These are phyloP conservation scores for Rhagophthalmus giganteus DNA, from an alignment of 2,888 invertebrate genomes.

Conservation along the genomic window DNA sequence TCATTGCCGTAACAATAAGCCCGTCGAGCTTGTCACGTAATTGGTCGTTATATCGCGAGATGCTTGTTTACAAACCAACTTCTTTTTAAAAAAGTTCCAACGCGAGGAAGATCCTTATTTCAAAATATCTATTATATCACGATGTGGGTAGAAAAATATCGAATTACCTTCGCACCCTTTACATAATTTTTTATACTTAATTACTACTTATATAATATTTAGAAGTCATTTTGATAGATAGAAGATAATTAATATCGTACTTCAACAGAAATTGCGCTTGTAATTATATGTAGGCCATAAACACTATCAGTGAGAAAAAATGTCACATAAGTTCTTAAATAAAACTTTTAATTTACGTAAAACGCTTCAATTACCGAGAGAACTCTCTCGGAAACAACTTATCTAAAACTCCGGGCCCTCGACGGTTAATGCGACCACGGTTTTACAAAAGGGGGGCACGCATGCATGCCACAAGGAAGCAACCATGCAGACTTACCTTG, in stretches of 20 bases:
- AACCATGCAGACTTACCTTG: slow-evolving; percentile 44
- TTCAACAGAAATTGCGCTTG: too few species aligned
- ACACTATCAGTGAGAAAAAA: too few species aligned
- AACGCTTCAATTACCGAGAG: slow-evolving; percentile 12
- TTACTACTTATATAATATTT: too few species aligned
- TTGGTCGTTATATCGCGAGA: slow-evolving; percentile 43
- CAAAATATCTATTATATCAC: too few species aligned
- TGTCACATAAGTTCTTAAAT: too few species aligned
- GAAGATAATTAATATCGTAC: too few species aligned
- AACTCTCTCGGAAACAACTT: slow-evolving; percentile 7
- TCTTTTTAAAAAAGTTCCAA: slow-evolving; percentile 22
- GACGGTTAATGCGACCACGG: slow-evolving; percentile 19
- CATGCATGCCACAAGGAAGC: slow-evolving; percentile 45
- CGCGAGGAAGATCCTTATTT: background rate
- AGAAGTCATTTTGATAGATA: too few species aligned
- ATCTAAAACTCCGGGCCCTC: slow-evolving; percentile 9
- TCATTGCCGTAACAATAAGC: slow-evolving; percentile 43
- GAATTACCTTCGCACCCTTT: too few species aligned
- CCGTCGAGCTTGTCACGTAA: slow-evolving; percentile 41
- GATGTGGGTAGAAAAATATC: too few species aligned
- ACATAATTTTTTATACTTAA: too few species aligned
- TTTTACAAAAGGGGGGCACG: slow-evolving; percentile 44
- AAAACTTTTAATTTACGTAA: background rate
- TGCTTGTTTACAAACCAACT: slow-evolving; percentile 27
- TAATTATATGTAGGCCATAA: too few species aligned